Evolutionary conservation across 30 jellyfish, hydroid and myxozoan species (phyloP).

Genomic region (Catostylus mosaicus): DNA sequence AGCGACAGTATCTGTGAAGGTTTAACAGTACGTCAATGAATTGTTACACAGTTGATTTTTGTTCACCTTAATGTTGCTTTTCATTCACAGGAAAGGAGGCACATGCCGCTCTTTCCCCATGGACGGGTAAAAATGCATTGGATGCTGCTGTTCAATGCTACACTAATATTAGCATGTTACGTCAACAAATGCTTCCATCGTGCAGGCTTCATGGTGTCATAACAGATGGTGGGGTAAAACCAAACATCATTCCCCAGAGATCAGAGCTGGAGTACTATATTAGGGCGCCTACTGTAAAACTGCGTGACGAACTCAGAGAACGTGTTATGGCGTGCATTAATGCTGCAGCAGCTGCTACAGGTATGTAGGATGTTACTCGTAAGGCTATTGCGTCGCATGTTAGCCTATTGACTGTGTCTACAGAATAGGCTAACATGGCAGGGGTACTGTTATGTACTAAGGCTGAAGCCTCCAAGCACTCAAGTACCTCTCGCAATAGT

Average conservation of each 20-base stretch:
- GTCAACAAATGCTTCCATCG: conserved; percentile 88
- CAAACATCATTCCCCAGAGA: conserved; percentile 88
- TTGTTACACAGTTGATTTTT: too few relatives aligned
- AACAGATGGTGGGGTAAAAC: conserved; percentile 87
- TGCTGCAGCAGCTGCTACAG: conserved; percentile 94
- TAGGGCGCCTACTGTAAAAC: conserved; percentile 58
- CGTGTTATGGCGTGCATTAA: conserved; percentile 66
- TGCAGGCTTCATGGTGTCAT: conserved; percentile 79
- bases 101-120: conserved; percentile 95
- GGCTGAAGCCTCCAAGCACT: too few relatives aligned
- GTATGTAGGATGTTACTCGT: too few relatives aligned
- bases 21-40: too few relatives aligned
- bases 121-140: conserved; percentile 94
- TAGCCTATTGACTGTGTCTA: too few relatives aligned
- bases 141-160: conserved; percentile 97
- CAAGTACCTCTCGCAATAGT: too few relatives aligned
- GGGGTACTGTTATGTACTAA: too few relatives aligned
- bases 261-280: conserved; percentile 57
- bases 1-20: too few relatives aligned
- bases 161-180: conserved; percentile 83
- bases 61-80: too few relatives aligned
- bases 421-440: too few relatives aligned
- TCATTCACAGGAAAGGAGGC: conserved; percentile 79
- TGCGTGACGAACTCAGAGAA: conserved; percentile 35
- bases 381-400: too few relatives aligned